Evolutionary conservation across 2,113 vertebrate species (phyloP).

Genomic region (Butorides virescens): DNA sequence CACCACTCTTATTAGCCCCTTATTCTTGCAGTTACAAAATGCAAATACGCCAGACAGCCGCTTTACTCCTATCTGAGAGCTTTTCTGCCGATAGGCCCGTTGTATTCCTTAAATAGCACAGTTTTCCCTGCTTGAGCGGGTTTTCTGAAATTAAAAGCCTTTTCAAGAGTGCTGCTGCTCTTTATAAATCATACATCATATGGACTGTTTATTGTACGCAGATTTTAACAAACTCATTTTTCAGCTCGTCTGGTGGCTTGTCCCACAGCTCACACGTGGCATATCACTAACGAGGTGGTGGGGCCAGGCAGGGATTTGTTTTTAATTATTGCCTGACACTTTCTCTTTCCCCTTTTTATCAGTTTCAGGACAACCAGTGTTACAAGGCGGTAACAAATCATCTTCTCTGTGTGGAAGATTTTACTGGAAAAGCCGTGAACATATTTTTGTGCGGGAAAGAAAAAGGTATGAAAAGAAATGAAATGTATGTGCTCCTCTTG

Average conservation of each 20-base stretch:
- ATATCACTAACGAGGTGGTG: rapidly evolving
- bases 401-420: not conserved
- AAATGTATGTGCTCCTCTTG: rapidly evolving
- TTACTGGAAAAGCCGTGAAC: rapidly evolving
- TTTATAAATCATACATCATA: not conserved
- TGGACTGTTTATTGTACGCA: rapidly evolving
- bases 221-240: not conserved
- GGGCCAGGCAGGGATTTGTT: not conserved
- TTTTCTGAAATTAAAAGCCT: not conserved
- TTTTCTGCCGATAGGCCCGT: rapidly evolving
- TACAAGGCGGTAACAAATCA: not conserved
- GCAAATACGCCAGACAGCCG: rapidly evolving
- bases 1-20: not conserved
- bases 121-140: not conserved
- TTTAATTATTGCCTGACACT: rapidly evolving
- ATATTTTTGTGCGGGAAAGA: not conserved
- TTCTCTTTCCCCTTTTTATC: not conserved
- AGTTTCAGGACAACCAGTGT: rapidly evolving
- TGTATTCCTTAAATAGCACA: rapidly evolving
- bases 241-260: not conserved
- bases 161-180: not conserved
- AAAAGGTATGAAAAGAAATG: not conserved
- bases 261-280: rapidly evolving
- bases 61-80: not conserved
- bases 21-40: rapidly evolving